Conservation (phyloP, 2,888 invertebrate species). For the Sisyra nigra region DNA sequence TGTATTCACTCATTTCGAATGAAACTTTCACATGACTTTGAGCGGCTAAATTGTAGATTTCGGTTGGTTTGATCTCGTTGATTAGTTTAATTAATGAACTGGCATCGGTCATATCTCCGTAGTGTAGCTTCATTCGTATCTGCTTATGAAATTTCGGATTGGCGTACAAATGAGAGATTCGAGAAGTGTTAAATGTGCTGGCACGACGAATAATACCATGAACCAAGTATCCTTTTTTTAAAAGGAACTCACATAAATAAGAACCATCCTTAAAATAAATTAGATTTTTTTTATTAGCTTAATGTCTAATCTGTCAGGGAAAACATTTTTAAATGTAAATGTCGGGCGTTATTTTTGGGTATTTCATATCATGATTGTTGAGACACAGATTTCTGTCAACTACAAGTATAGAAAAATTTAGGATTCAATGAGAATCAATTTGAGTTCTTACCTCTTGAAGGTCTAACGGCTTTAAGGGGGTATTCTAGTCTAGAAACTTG, state of each 20-base stretch:
- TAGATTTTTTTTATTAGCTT: no score
- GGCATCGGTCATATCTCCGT: slow-evolving; percentile 97
- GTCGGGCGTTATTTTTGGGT: no score
- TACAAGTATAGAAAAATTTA: no score
- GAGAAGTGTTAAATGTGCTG: slow-evolving; percentile 89
- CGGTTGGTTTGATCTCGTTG: slow-evolving; percentile 58
- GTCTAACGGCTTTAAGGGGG: no score
- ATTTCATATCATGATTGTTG: no score
- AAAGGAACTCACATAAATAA: slow-evolving; percentile 84
- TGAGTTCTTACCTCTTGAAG: no score
- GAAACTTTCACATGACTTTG: slow-evolving; percentile 99
- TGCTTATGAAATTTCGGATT: slow-evolving; percentile 77
- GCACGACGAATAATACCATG: slow-evolving; percentile 92
- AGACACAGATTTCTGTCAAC: no score
- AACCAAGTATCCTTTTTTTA: slow-evolving; percentile 84
- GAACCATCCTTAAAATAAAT: slow-evolving; percentile 71
- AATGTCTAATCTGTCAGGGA: no score
- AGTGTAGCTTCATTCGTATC: slow-evolving; percentile 84
- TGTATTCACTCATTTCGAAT: slow-evolving; percentile 97
- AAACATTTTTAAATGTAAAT: no score
- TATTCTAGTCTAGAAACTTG: no score
- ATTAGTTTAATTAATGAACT: slow-evolving; percentile 85
- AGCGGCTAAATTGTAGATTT: slow-evolving; percentile 96
- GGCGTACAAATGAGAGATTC: slow-evolving; percentile 90
- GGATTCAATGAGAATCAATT: no score